A percentile compares a stretch with the other conserved stretches of the same genome.
Conservation (phyloP, 2,888 invertebrate genomes). For the Drosophila aldrichi region DNA sequence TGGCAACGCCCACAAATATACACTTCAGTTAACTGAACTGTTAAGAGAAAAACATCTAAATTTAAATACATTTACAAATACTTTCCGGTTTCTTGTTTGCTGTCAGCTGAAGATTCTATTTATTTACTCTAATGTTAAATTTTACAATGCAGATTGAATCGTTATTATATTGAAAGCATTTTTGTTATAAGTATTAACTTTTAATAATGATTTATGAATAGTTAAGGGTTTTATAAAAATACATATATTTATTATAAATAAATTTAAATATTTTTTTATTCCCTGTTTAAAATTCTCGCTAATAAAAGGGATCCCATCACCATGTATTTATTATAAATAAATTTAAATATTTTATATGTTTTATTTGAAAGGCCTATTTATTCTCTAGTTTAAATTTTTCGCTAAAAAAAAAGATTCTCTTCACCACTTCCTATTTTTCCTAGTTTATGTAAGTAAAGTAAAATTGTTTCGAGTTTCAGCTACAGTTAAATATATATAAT, state of each 20-base stretch:
- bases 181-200: too few species aligned
- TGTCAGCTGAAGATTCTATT: too few species aligned
- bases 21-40: not conserved
- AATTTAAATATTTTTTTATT: too few species aligned
- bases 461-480: constrained; percentile 1
- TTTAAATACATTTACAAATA: not conserved
- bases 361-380: not conserved
- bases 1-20: constrained; percentile 7
- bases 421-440: not conserved
- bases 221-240: too few species aligned
- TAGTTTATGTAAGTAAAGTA: not conserved
- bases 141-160: not conserved
- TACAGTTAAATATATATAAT: not conserved
- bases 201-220: too few species aligned
- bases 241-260: too few species aligned
- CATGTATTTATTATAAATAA: not conserved
- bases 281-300: too few species aligned
- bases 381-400: not conserved
- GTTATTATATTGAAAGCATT: too few species aligned
- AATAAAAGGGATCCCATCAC: too few species aligned
- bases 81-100: not conserved
- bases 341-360: not conserved
- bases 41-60: not conserved
- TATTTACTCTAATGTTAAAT: not conserved
- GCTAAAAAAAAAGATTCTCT: not conserved